Evolutionary conservation across 2,888 invertebrate species (phyloP), one percentile per base, ranked within the genome.

Genomic region (Drosophila pseudotakahashii): DNA sequence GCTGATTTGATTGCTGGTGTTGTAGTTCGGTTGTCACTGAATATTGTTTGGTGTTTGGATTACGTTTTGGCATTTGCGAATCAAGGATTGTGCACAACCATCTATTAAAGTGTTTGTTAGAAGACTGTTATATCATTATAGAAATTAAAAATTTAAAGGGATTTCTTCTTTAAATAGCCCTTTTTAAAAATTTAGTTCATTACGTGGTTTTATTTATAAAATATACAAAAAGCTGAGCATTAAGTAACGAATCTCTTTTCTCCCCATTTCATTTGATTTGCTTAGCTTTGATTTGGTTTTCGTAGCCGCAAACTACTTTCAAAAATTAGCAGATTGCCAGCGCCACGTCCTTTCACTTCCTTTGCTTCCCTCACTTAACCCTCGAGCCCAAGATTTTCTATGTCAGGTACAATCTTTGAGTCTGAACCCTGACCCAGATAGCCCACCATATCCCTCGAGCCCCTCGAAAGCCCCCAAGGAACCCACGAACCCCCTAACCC

Each of bases 401-500:
- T 84, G 85, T 87, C 79, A 79, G 66, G 45, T 48, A 52, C 51
- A 75, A 61, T 57, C 73, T 73, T 61, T 45, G 53, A 63, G 68
- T 63, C 71, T 54, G 57, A 81, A 77, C 89, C 89, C 87, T 84
- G 83, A 88, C 83, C 81, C 78, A 81, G 68, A 81, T 88, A 14
- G 23, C 34, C 30, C 44, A 10, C 30, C n/a, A 3, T 7, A 9
- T n/a, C 30, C 47, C 10, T 7, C n/a, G 5, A 50, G 16, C 16
- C 51, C 26, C 14, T 9, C 39, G 11, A 14, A 30, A 14, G 2
- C 10, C 32, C 11, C 37, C 41, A 16, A 16, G 23, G 42, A 16
- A 23, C 30, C n/a, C 26, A 26, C n/a, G 5, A 34, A 32, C 10
- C 55, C 37, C 9, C 34, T 19, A 37, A 13, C 58, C 36, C 11